Conservation (phyloP, 1,140 invertebrate genomes). For the Geopemphigus sp. region DNA sequence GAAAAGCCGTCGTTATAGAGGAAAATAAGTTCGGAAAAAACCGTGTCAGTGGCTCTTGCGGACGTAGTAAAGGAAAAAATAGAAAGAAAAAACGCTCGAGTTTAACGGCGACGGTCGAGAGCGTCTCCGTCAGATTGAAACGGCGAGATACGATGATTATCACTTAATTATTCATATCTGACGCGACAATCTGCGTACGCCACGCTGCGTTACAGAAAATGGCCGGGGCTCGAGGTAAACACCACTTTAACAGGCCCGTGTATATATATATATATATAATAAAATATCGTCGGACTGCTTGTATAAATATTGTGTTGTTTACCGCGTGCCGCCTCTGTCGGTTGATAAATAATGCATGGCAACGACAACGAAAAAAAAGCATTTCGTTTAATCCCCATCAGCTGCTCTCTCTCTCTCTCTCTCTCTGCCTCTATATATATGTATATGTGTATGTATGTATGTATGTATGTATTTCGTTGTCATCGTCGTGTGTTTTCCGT, state of each 20-base stretch:
- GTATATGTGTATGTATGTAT: too few species aligned
- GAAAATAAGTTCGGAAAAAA: not conserved
- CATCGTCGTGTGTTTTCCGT: too few species aligned
- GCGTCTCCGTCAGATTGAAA: constrained; percentile 19
- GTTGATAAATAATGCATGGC: constrained; percentile 1
- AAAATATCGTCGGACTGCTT: not conserved
- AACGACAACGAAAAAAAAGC: too few species aligned
- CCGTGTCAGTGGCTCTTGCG: not conserved
- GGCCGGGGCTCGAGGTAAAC: constrained; percentile 13
- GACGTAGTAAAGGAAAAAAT: not conserved
- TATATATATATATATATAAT: not conserved
- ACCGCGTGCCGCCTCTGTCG: not conserved
- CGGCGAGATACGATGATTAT: constrained; percentile 39
- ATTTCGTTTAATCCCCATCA: too few species aligned
- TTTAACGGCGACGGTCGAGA: not conserved
- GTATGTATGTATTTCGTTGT: too few species aligned
- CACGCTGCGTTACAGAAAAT: not conserved
- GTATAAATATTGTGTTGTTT: not conserved
- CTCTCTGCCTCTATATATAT: too few species aligned
- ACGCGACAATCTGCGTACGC: constrained; percentile 10
- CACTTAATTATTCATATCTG: constrained; percentile 48
- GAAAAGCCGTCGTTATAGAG: too few species aligned
- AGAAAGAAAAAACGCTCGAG: constrained; percentile 5
- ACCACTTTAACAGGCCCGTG: not conserved
- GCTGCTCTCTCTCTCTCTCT: too few species aligned